A percentile compares a stretch with the other conserved stretches of the same genome.
Conservation (phyloP, 2,888 invertebrate species). For the Merodon equestris region DNA sequence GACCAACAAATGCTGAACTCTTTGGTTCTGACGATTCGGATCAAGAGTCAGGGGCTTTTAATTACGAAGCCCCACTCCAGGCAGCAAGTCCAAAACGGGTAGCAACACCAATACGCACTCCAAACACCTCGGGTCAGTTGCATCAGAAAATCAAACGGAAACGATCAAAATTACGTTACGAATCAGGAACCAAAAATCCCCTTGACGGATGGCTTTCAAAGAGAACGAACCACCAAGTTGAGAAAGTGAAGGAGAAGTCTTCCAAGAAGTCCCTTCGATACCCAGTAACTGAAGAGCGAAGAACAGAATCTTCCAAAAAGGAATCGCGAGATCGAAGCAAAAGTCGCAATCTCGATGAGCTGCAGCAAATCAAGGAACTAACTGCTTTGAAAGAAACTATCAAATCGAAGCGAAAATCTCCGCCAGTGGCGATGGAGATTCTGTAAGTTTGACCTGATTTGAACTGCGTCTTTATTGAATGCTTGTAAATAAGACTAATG, state of each 20-base stretch:
- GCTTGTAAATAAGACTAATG: too few species aligned
- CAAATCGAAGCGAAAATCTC: conserved; percentile 48
- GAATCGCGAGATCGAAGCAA: neutral
- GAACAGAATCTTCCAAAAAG: conserved; percentile 11
- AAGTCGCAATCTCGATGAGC: neutral
- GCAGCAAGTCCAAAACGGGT: conserved; percentile 16
- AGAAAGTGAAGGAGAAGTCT: conserved; percentile 38
- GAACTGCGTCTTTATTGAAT: too few species aligned
- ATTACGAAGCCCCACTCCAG: neutral
- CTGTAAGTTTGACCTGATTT: conserved; percentile 41
- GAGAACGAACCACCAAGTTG: neutral
- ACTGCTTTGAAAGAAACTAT: conserved; percentile 32
- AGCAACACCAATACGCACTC: neutral
- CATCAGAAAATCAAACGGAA: conserved; percentile 43
- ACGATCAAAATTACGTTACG: conserved; percentile 22
- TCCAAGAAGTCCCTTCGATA: conserved; percentile 30
- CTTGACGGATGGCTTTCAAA: conserved; percentile 53
- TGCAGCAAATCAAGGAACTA: conserved; percentile 35
- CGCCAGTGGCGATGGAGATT: conserved; percentile 52
- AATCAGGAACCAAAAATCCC: conserved; percentile 1
- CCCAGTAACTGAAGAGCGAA: neutral
- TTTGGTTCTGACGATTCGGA: conserved; percentile 64
- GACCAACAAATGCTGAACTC: conserved; percentile 30
- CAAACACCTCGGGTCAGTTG: conserved; percentile 4
- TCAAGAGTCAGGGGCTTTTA: neutral